Conservation (phyloP, 2,113 vertebrate genomes). For the Halcyon senegalensis region DNA sequence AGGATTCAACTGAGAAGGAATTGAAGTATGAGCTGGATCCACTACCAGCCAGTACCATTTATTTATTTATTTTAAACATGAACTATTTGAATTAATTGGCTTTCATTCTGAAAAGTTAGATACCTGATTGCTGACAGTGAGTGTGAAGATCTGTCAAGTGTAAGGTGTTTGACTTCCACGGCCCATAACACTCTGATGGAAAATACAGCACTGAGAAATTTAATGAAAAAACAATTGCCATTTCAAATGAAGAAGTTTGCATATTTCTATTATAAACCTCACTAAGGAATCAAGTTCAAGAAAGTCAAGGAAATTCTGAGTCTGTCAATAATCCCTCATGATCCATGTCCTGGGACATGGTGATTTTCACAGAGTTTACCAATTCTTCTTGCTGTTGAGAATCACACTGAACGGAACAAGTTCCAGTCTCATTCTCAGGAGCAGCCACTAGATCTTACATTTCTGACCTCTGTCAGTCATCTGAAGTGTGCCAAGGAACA, state of each 20-base stretch:
- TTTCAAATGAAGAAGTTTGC: neutral
- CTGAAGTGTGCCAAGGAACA: neutral
- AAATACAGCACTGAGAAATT: neutral
- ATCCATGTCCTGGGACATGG: neutral
- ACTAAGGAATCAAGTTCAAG: neutral
- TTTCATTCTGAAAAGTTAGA: neutral
- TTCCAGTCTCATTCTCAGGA: neutral
- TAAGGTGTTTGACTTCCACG: neutral
- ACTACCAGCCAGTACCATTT: neutral
- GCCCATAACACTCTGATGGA: neutral
- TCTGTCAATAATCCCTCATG: neutral
- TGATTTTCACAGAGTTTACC: neutral
- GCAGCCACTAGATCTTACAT: neutral
- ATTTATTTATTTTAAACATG: neutral
- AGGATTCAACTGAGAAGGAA: neutral
- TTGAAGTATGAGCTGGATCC: neutral
- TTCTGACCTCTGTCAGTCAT: neutral
- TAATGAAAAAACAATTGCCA: neutral
- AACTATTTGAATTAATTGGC: neutral
- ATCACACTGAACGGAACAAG: neutral
- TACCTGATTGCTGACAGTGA: neutral
- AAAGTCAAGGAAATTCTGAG: neutral
- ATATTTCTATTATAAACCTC: neutral
- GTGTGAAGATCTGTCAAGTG: neutral
- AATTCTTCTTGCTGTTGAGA: neutral